Conservation (phyloP, 2,113 vertebrate genomes). For the Diglossa brunneiventris region DNA sequence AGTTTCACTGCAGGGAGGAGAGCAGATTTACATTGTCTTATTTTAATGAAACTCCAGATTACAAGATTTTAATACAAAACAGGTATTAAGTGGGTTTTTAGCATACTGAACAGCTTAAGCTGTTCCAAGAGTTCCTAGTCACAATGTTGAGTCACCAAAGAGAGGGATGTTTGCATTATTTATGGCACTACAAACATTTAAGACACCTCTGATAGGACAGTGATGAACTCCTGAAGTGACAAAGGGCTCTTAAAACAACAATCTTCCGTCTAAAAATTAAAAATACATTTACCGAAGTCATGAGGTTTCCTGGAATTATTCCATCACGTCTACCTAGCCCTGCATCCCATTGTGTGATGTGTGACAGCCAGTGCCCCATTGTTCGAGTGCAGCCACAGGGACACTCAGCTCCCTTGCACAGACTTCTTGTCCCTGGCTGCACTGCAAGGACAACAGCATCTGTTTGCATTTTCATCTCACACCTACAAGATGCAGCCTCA, state of each 20-base stretch:
- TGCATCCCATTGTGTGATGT: background rate
- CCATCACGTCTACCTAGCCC: background rate
- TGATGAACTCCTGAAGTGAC: background rate
- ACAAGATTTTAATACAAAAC: background rate
- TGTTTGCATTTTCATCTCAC: background rate
- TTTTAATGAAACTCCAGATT: background rate
- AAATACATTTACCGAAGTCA: background rate
- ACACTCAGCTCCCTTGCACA: background rate
- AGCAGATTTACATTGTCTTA: background rate
- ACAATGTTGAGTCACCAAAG: conserved; percentile 20
- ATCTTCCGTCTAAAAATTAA: background rate
- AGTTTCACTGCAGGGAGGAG: background rate
- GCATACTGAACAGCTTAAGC: conserved; percentile 35
- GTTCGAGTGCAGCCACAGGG: background rate
- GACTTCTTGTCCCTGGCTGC: background rate
- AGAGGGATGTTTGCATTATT: background rate
- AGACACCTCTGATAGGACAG: background rate
- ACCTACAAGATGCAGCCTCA: background rate
- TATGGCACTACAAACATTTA: background rate
- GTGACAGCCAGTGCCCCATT: background rate
- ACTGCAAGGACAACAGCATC: background rate
- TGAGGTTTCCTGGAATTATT: background rate
- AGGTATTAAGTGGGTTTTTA: background rate
- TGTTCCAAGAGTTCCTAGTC: conserved; percentile 20
- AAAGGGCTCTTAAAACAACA: background rate